Percentiles rank a stretch among this genome's conserved stretches.
Evolutionary conservation across 2,113 vertebrate species (phyloP).

Genomic region (Pogona vitticeps): DNA sequence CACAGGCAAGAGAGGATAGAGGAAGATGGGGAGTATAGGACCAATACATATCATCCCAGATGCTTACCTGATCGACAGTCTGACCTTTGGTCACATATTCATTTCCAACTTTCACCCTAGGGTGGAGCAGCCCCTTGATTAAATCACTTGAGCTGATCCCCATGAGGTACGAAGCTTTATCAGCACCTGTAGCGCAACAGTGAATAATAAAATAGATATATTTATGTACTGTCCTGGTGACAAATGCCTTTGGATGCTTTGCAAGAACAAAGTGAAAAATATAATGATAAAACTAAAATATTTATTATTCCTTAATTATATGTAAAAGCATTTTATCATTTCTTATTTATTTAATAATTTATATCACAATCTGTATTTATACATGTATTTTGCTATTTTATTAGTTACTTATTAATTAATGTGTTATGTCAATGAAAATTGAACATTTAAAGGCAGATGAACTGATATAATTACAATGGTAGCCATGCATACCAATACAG

Average conservation of each 20-base stretch:
- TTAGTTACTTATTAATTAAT: too few relatives aligned
- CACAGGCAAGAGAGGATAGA: background rate
- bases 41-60: accelerated
- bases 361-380: too few relatives aligned
- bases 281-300: too few relatives aligned
- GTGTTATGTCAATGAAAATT: too few relatives aligned
- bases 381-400: too few relatives aligned
- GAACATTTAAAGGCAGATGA: background rate
- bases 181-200: conserved; percentile 80
- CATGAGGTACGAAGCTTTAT: conserved; percentile 96
- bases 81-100: conserved; percentile 95
- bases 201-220: conserved; percentile 17
- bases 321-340: too few relatives aligned
- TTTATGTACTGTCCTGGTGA: background rate
- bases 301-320: too few relatives aligned
- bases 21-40: accelerated
- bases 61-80: conserved; percentile 90
- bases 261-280: background rate
- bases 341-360: too few relatives aligned
- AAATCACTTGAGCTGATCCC: conserved; percentile 94
- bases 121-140: conserved; percentile 92
- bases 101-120: conserved; percentile 93
- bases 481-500: too few relatives aligned
- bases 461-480: background rate
- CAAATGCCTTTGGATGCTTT: background rate